Percentiles rank a stretch among this genome's conserved stretches.
Conservation (phyloP, 2,797 vertebrate species). For the Poeciliopsis paucimaculata region DNA sequence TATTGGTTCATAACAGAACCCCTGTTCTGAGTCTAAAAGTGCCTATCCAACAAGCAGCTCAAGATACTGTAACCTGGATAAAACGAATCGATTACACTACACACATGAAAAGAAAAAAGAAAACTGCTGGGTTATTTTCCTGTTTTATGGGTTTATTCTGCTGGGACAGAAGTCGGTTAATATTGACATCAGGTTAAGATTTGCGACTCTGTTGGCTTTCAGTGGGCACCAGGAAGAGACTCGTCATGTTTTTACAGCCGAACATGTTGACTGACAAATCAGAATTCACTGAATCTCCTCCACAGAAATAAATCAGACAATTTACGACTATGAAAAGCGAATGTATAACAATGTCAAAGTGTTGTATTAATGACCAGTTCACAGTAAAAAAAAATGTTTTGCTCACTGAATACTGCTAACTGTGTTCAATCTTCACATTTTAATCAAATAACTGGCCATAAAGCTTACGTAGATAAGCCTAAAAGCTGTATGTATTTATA, state of each 20-base stretch:
- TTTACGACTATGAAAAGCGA: neutral
- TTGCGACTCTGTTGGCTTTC: neutral
- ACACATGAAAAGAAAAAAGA: neutral
- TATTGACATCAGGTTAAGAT: neutral
- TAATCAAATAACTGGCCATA: neutral
- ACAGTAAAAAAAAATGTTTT: neutral
- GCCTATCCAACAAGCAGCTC: conserved; percentile 34
- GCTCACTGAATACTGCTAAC: neutral
- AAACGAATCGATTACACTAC: conserved; percentile 57
- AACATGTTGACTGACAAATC: neutral
- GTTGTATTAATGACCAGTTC: neutral
- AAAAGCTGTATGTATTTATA: neutral
- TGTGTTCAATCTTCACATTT: neutral
- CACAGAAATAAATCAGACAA: neutral
- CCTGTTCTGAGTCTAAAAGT: conserved; percentile 60
- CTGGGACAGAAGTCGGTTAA: neutral
- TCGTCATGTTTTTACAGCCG: neutral
- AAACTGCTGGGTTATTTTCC: neutral
- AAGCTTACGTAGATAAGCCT: neutral
- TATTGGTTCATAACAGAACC: conserved; percentile 46
- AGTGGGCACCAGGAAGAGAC: neutral
- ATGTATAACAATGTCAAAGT: neutral
- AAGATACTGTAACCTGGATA: conserved; percentile 48
- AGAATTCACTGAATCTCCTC: neutral
- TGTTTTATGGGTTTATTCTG: neutral